phyloP scores from a whole-genome alignment of 2,797 vertebrate species.

The Urocyon cinereoargenteus region DNA sequence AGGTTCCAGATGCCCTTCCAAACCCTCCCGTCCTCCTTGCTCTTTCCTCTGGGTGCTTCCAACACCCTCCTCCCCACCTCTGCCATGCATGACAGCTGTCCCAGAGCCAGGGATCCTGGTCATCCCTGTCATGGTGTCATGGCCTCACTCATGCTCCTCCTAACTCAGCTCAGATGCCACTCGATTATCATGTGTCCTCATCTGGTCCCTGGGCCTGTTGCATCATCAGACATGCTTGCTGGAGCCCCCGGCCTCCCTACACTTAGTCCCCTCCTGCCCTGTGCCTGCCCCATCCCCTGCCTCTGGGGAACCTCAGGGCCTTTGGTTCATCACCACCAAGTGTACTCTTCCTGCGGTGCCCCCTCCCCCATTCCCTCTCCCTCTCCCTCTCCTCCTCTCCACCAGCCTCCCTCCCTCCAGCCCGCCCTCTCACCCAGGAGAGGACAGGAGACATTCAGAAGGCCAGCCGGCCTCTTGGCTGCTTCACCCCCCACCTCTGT shows the following conservation, averaged over 20 bases:
- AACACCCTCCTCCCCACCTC: too few species aligned
- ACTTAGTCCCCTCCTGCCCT: too few species aligned
- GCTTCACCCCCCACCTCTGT: neutral
- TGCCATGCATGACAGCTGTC: neutral
- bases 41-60: too few species aligned
- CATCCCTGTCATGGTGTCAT: too few species aligned
- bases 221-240: rapidly evolving
- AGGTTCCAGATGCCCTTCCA: neutral
- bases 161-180: neutral
- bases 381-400: neutral
- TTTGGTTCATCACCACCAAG: neutral
- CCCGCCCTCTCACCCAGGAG: neutral
- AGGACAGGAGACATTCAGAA: neutral
- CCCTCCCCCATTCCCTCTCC: neutral
- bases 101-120: rapidly evolving
- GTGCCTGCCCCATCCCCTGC: neutral
- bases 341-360: too few species aligned
- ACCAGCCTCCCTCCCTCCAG: neutral
- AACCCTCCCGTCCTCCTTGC: neutral
- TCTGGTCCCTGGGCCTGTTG: neutral
- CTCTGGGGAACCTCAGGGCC: neutral
- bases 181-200: neutral
- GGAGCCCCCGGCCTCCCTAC: too few species aligned
- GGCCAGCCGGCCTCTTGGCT: neutral
- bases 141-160: neutral